A percentile compares a stretch with the other conserved stretches of the same genome.
Conservation (phyloP, 2,113 vertebrate genomes). For the Gyps fulvus region DNA sequence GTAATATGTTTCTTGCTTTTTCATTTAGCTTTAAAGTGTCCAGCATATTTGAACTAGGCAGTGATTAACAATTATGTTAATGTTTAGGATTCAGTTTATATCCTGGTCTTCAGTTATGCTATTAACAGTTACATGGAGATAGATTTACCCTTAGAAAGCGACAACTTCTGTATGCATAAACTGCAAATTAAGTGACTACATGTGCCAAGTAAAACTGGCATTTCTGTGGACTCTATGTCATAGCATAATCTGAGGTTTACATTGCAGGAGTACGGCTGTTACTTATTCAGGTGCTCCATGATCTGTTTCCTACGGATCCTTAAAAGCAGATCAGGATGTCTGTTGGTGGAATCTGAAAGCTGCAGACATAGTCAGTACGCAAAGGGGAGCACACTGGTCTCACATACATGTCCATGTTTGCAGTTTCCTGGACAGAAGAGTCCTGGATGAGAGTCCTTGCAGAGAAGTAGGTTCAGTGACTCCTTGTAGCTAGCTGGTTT, state of each 20-base stretch:
- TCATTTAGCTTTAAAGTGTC: background rate
- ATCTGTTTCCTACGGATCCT: background rate
- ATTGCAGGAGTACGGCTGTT: background rate
- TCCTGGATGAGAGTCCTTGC: background rate
- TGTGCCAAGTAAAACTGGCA: background rate
- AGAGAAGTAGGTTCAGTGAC: background rate
- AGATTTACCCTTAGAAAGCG: background rate
- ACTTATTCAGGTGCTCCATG: background rate
- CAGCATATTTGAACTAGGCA: background rate
- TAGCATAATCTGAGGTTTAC: background rate
- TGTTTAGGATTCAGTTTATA: background rate
- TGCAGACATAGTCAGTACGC: background rate
- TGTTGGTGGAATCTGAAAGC: background rate
- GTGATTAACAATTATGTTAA: background rate
- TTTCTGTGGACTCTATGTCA: background rate
- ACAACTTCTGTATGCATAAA: background rate
- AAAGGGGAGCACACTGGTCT: background rate
- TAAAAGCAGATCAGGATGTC: background rate
- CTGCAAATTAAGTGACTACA: background rate
- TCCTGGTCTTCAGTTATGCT: background rate
- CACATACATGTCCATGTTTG: fast-evolving
- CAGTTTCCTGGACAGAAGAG: background rate
- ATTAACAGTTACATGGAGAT: background rate
- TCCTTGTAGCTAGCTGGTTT: background rate
- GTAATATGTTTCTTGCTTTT: background rate